These are phyloP conservation scores for Diadema setosum DNA, from an alignment of 35 echinoderm and acorn worm genomes.

Conservation along the genomic window DNA sequence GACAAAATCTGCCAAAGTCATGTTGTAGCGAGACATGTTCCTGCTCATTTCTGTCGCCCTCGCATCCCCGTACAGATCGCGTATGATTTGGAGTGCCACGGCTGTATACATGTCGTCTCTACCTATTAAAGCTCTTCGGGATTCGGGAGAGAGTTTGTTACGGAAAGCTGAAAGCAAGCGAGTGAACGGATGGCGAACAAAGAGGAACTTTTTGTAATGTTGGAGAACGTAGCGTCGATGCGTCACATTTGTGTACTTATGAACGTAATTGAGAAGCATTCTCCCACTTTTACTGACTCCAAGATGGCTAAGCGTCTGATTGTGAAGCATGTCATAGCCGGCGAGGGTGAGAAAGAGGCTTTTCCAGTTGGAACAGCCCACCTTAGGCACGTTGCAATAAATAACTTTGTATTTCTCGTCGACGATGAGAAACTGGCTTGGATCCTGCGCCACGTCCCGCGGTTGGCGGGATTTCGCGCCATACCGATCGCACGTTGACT, in stretches of 20 bases:
- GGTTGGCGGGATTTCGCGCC: not conserved
- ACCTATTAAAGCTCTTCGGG: not conserved
- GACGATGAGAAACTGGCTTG: constrained; percentile 38
- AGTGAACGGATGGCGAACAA: constrained; percentile 72
- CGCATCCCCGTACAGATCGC: not conserved
- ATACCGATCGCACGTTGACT: no score
- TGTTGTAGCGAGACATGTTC: not conserved
- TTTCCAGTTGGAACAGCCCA: constrained; percentile 52
- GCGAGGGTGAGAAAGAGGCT: not conserved
- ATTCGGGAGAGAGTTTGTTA: constrained; percentile 48
- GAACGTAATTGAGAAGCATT: constrained; percentile 33
- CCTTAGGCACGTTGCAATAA: constrained; percentile 57
- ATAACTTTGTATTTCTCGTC: constrained; percentile 34
- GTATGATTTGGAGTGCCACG: constrained; percentile 1
- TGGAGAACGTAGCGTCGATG: not conserved
- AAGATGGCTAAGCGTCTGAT: constrained; percentile 34
- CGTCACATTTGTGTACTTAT: constrained; percentile 3
- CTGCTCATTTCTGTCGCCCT: not conserved
- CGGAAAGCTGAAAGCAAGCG: constrained; percentile 61
- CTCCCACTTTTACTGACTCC: constrained; percentile 28
- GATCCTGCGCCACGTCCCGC: not conserved
- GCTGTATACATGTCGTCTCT: not conserved
- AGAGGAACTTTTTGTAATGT: constrained; percentile 51
- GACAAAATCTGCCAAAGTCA: constrained; percentile 64
- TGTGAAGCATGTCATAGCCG: constrained; percentile 15